Conservation (phyloP, 2,888 invertebrate genomes). For the Watsonalla cultraria region DNA sequence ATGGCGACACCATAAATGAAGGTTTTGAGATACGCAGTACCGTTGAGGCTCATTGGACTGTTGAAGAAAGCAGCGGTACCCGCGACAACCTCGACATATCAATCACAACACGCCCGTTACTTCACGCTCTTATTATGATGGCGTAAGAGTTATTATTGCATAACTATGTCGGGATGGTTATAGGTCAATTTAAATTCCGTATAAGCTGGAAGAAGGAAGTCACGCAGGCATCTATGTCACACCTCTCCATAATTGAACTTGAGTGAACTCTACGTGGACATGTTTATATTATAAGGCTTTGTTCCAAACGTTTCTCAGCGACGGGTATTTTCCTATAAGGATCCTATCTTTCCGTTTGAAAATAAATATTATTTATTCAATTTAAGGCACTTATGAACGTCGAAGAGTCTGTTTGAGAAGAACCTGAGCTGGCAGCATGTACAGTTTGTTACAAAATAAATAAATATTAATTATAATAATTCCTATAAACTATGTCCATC, state of each 20-base stretch:
- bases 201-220: conserved; percentile 77
- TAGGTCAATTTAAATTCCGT: conserved; percentile 75
- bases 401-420: too few relatives aligned
- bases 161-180: conserved; percentile 52
- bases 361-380: too few relatives aligned
- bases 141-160: conserved; percentile 40
- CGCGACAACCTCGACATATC: conserved; percentile 69
- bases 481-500: too few relatives aligned
- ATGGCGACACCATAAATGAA: conserved; percentile 69
- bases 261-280: conserved; percentile 53
- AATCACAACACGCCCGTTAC: conserved; percentile 63
- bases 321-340: too few relatives aligned
- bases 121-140: conserved; percentile 35
- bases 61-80: conserved; percentile 70
- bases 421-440: too few relatives aligned
- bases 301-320: too few relatives aligned
- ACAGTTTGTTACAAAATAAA: too few relatives aligned
- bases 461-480: too few relatives aligned
- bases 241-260: conserved; percentile 73
- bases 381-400: too few relatives aligned
- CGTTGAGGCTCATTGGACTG: conserved; percentile 70
- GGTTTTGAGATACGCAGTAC: conserved; percentile 66
- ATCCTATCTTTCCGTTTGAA: too few relatives aligned
- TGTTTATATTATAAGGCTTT: too few relatives aligned
- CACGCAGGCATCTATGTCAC: conserved; percentile 72